Conservation (phyloP, 2,888 invertebrate species). For the Papilio gigon region DNA sequence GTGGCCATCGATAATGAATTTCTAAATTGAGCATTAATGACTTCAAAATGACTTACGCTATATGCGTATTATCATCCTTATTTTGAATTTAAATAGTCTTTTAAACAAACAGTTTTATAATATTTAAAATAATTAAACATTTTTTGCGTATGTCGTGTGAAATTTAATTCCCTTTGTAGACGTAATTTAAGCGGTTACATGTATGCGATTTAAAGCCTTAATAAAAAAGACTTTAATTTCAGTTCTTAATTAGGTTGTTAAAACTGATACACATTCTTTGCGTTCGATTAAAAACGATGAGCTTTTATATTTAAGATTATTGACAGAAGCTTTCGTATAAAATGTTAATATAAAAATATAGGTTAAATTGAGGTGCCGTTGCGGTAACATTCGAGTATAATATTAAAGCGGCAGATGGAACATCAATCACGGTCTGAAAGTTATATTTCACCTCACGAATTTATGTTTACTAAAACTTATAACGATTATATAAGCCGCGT, state of each 20-base stretch:
- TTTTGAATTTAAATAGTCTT: too few species aligned
- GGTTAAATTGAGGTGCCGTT: constrained; percentile 26
- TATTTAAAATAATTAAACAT: too few species aligned
- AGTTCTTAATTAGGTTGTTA: neutral
- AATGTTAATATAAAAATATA: constrained; percentile 3
- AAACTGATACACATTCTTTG: neutral
- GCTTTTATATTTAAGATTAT: neutral
- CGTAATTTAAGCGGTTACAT: neutral
- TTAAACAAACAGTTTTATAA: too few species aligned
- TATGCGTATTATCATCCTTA: too few species aligned
- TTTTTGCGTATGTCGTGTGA: neutral
- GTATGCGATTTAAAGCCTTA: neutral
- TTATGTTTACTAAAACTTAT: constrained; percentile 19
- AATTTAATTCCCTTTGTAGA: neutral
- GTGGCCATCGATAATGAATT: too few species aligned
- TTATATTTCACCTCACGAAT: constrained; percentile 35
- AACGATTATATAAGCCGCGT: constrained; percentile 11
- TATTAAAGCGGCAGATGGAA: constrained; percentile 39
- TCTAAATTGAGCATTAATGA: too few species aligned
- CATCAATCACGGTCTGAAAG: constrained; percentile 35
- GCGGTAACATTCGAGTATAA: constrained; percentile 35
- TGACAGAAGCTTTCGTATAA: neutral
- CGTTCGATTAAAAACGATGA: neutral
- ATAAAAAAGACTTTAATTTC: neutral
- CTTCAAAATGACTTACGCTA: too few species aligned